These are phyloP conservation scores for Strigamia crassipes DNA, from an alignment of 2,888 invertebrate genomes.

Conservation along the genomic window DNA sequence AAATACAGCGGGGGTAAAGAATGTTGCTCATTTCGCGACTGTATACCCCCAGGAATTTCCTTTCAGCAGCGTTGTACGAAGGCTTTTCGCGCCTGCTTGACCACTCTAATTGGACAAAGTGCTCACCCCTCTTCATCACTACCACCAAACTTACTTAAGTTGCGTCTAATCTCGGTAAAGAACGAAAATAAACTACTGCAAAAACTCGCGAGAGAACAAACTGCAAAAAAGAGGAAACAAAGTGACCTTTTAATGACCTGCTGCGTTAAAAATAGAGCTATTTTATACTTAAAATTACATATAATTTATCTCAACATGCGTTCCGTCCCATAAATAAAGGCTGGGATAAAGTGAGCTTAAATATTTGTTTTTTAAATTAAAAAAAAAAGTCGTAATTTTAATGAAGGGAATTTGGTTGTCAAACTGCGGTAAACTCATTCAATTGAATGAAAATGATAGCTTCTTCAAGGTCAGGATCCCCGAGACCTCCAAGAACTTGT, in stretches of 20 bases:
- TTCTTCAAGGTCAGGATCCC: constrained; percentile 35
- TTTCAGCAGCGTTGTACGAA: constrained; percentile 18
- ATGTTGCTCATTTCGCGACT: constrained; percentile 35
- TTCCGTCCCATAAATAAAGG: too few species aligned
- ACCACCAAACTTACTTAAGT: constrained; percentile 29
- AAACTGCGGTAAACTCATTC: background rate
- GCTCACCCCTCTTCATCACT: constrained; percentile 16
- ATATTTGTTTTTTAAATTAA: background rate
- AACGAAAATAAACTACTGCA: background rate
- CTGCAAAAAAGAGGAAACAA: background rate
- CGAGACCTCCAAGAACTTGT: constrained; percentile 38
- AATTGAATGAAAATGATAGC: constrained; percentile 40
- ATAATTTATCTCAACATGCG: too few species aligned
- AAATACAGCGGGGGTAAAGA: constrained; percentile 20
- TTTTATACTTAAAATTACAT: too few species aligned
- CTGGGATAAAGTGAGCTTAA: too few species aligned
- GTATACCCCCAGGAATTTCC: constrained; percentile 30
- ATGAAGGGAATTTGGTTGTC: background rate
- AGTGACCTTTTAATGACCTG: background rate
- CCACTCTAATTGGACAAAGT: constrained; percentile 35
- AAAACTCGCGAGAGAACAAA: background rate
- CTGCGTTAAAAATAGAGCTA: too few species aligned
- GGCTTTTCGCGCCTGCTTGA: constrained; percentile 29
- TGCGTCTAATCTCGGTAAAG: background rate
- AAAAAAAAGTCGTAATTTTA: background rate